Conservation (phyloP, 2,888 invertebrate genomes). For the Sisyra terminalis region DNA sequence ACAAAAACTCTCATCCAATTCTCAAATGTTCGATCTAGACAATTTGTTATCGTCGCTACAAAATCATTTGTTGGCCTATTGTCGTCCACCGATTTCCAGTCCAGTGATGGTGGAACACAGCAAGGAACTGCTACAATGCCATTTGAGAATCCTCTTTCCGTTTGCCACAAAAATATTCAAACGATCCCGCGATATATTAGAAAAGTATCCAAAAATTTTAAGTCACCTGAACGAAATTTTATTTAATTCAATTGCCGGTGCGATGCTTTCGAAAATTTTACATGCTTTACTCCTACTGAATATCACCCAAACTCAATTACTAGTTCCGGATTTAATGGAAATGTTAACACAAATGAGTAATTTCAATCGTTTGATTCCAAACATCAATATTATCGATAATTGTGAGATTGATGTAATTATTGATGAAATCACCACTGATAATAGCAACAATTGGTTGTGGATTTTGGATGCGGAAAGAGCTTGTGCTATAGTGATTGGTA, state of each 20-base stretch:
- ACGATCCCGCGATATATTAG: conserved; percentile 22
- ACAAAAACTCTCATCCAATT: conserved; percentile 16
- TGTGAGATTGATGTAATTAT: conserved; percentile 11
- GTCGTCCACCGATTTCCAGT: conserved; percentile 15
- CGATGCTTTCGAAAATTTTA: conserved; percentile 37
- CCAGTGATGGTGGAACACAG: conserved; percentile 2
- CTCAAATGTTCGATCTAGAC: conserved; percentile 27
- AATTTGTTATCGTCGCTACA: conserved; percentile 37
- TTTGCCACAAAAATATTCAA: conserved; percentile 21
- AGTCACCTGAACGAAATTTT: conserved; percentile 30
- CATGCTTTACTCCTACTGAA: conserved; percentile 37
- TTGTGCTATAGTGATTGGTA: conserved; percentile 39
- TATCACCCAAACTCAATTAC: conserved; percentile 22
- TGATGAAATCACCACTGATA: conserved; percentile 32
- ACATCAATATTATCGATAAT: conserved; percentile 20
- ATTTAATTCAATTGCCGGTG: conserved; percentile 35
- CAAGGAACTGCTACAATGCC: conserved; percentile 17
- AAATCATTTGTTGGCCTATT: conserved; percentile 38
- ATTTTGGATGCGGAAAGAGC: conserved; percentile 40
- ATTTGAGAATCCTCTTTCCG: conserved; percentile 21
- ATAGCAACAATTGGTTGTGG: conserved; percentile 35
- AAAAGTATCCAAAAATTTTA: conserved; percentile 21
- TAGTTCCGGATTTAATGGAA: conserved; percentile 24
- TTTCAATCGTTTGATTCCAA: conserved; percentile 25
- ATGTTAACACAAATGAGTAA: conserved; percentile 25